These are phyloP conservation scores for Smutsia temminckii DNA, from an alignment of 2,797 vertebrate species.

Conservation along the genomic window DNA sequence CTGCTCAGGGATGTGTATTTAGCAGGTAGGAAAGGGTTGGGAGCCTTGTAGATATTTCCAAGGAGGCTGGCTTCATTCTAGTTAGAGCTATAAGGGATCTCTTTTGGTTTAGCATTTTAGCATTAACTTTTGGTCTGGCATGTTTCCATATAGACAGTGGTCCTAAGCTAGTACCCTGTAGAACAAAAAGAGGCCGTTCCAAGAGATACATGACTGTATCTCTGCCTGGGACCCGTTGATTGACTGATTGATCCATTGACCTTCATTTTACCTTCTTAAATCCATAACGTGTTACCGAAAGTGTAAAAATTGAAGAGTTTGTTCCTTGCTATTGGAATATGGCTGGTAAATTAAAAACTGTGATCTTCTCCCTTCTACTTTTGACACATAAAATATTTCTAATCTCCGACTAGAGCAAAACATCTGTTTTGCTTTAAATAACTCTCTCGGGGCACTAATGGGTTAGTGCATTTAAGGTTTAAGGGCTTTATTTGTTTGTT, in stretches of 20 bases:
- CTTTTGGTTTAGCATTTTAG: conserved; percentile 50
- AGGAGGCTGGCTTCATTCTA: not conserved
- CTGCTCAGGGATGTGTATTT: not conserved
- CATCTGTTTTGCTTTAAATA: not conserved
- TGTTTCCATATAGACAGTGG: not conserved
- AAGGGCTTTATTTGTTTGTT: conserved; percentile 14
- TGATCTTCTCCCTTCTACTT: not conserved
- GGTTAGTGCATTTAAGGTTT: not conserved
- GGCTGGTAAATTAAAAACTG: conserved; percentile 5
- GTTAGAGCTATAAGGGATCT: not conserved
- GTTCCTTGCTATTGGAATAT: conserved; percentile 33
- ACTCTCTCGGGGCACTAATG: not conserved
- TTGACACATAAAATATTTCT: not conserved
- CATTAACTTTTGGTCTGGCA: not conserved
- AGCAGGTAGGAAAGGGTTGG: not conserved
- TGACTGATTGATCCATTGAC: not conserved
- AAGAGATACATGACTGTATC: not conserved
- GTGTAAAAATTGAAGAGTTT: conserved; percentile 1
- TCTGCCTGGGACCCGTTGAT: not conserved
- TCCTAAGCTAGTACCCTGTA: not conserved
- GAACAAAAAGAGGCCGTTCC: not conserved
- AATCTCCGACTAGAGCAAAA: not conserved
- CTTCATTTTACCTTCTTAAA: not conserved
- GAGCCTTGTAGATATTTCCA: not conserved
- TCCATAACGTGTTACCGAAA: not conserved